A percentile compares a stretch with the other conserved stretches of the same genome.
Evolutionary conservation across 2,113 vertebrate genomes (phyloP).

Genomic region (human (Homo sapiens)): DNA sequence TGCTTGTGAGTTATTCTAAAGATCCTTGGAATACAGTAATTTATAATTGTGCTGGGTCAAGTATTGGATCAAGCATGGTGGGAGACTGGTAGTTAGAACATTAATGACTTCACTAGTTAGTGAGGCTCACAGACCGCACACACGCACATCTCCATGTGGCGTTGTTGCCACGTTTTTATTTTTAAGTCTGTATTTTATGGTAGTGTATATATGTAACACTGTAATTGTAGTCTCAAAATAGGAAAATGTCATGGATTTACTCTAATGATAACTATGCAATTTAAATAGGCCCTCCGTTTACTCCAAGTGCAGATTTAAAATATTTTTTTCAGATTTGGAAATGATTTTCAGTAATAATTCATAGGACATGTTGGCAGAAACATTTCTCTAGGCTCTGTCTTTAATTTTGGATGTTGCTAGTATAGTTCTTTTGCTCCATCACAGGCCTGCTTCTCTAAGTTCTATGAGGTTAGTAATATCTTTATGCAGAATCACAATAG

Average conservation of each 20-base stretch:
- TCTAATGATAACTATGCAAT: neutral
- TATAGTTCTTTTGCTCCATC: neutral
- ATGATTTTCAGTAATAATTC: slow-evolving; percentile 40
- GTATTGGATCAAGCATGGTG: neutral
- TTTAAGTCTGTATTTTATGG: neutral
- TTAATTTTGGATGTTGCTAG: slow-evolving; percentile 49
- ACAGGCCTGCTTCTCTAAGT: neutral
- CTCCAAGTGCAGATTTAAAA: slow-evolving; percentile 16
- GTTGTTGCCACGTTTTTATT: neutral
- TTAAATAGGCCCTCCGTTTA: slow-evolving; percentile 40
- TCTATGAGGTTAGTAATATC: slow-evolving; percentile 10
- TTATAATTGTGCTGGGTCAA: neutral
- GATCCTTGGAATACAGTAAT: neutral
- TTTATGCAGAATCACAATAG: slow-evolving; percentile 56
- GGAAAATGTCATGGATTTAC: neutral
- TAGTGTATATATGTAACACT: neutral
- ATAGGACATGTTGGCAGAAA: slow-evolving; percentile 6
- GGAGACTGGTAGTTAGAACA: neutral
- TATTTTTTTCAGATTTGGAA: slow-evolving; percentile 18
- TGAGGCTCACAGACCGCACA: neutral
- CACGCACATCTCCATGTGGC: neutral
- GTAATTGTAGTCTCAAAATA: neutral
- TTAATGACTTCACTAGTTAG: neutral
- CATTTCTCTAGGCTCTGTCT: slow-evolving; percentile 45
- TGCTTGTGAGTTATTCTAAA: neutral